Conservation (phyloP, 2,888 invertebrate genomes). For the Teinopalpus imperialis region DNA sequence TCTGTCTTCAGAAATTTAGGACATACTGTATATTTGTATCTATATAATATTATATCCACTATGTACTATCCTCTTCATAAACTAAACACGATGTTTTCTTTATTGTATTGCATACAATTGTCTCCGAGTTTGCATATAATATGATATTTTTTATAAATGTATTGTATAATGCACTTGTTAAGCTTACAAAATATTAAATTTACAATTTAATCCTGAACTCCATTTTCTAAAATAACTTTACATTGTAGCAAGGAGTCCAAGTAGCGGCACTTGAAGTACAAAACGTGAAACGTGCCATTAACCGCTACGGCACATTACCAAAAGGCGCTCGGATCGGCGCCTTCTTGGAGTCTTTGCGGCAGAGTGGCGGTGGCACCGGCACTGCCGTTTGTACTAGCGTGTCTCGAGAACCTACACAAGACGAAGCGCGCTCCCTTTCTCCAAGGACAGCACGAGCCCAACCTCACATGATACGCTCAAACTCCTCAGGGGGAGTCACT, state of each 20-base stretch:
- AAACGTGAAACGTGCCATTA: slow-evolving; percentile 96
- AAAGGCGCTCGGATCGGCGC: slow-evolving; percentile 98
- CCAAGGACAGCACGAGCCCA: slow-evolving; percentile 86
- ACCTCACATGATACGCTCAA: slow-evolving; percentile 94
- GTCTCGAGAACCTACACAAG: slow-evolving; percentile 52
- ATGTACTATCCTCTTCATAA: too few species aligned
- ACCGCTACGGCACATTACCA: slow-evolving; percentile 97
- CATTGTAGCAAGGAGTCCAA: slow-evolving; percentile 83
- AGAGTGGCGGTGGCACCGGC: slow-evolving; percentile 80
- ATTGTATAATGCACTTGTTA: too few species aligned
- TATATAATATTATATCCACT: too few species aligned
- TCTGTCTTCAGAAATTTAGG: too few species aligned
- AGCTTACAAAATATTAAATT: too few species aligned
- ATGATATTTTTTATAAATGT: too few species aligned
- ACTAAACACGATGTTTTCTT: too few species aligned
- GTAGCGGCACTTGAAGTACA: slow-evolving; percentile 97
- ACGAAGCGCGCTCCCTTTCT: slow-evolving; percentile 81
- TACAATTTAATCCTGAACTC: too few species aligned
- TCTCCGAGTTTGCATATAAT: too few species aligned
- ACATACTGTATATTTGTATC: too few species aligned
- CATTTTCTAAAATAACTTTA: too few species aligned
- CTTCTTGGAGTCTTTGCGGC: slow-evolving; percentile 95
- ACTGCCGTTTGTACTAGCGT: slow-evolving; percentile 66
- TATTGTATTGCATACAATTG: too few species aligned
- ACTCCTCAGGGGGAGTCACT: slow-evolving; percentile 92